phyloP scores from a whole-genome alignment of 2,113 vertebrate genomes.

The Mastomys natalensis region DNA sequence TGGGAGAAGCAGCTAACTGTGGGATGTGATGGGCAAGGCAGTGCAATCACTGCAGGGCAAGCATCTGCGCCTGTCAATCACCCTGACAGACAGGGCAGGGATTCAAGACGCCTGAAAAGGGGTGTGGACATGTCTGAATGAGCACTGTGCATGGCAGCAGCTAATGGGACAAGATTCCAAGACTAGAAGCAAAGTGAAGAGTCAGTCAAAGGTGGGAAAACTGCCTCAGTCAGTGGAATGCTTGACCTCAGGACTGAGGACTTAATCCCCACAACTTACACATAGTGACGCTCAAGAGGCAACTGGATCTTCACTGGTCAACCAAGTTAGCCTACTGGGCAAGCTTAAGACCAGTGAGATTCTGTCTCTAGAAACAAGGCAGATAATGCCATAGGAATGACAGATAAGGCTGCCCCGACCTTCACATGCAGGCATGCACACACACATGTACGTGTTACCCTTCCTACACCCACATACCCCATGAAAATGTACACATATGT shows the following conservation, averaged over 20 bases:
- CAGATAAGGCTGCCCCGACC: not conserved
- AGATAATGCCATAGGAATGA: not conserved
- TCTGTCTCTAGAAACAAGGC: not conserved
- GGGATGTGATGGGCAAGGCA: not conserved
- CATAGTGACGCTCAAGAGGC: not conserved
- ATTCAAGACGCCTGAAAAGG: not conserved
- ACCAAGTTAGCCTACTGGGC: not conserved
- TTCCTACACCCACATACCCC: not conserved
- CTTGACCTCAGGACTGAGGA: not conserved
- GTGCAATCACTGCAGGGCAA: not conserved
- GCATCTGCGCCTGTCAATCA: fast-evolving
- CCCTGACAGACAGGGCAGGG: not conserved
- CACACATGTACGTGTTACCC: not conserved
- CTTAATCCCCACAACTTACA: not conserved
- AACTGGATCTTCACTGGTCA: not conserved
- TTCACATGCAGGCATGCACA: not conserved
- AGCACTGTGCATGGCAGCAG: not conserved
- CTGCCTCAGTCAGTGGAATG: not conserved
- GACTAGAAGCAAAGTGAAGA: not conserved
- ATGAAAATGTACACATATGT: not conserved
- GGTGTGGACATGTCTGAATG: not conserved
- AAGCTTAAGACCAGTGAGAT: not conserved
- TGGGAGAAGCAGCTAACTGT: not conserved
- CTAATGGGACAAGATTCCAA: not conserved
- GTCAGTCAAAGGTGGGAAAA: not conserved